Evolutionary conservation across 2,888 invertebrate genomes (phyloP).

Genomic region (Bellardia bayeri): DNA sequence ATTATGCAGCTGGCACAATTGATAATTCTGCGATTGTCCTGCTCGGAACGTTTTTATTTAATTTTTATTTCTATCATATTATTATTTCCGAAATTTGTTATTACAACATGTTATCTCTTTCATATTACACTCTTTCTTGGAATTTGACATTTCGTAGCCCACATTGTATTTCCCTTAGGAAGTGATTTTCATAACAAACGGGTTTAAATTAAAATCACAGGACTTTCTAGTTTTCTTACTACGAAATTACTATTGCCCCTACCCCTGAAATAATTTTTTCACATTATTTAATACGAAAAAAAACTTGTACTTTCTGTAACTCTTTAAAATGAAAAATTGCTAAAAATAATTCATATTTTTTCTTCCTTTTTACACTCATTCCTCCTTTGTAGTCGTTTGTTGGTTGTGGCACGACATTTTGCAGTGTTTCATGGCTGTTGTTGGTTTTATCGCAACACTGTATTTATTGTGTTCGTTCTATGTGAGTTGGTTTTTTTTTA

Average conservation of each 20-base stretch:
- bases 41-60: too few species aligned
- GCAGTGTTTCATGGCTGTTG: not conserved
- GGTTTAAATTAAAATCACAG: too few species aligned
- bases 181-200: too few species aligned
- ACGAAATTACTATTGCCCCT: not conserved
- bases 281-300: not conserved
- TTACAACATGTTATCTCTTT: too few species aligned
- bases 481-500: not conserved
- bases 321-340: slow-evolving; percentile 16
- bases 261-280: not conserved
- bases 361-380: not conserved
- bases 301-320: slow-evolving; percentile 1
- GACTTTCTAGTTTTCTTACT: too few species aligned
- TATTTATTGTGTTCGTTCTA: not conserved
- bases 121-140: too few species aligned
- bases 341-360: slow-evolving; percentile 35
- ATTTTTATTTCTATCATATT: too few species aligned
- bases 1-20: too few species aligned
- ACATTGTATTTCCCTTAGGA: too few species aligned
- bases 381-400: not conserved
- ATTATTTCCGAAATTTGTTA: too few species aligned
- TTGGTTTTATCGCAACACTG: slow-evolving; percentile 2
- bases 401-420: not conserved
- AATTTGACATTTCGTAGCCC: too few species aligned
- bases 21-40: too few species aligned